Base-by-base conservation (phyloP, 1,140 invertebrate genomes). In the Zeugodacus cucurbitae region DNA sequence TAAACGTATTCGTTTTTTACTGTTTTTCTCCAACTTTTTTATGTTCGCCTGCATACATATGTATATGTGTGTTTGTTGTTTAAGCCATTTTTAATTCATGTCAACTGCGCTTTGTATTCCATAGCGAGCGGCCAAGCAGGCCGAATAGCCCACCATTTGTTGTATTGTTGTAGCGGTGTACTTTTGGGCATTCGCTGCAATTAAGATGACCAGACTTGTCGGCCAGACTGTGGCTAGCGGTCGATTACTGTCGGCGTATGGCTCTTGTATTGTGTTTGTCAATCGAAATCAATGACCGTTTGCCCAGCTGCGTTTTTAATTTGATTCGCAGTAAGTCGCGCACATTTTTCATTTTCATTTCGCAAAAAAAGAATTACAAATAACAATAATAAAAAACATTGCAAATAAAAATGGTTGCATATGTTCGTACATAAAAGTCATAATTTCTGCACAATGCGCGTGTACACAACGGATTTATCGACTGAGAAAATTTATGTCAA, bases 71-170 rank as follows among this genome's bases (percentile, higher is more conserved):
- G 3, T 62, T 22, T 26, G 26, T 26, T 62, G 26, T 88, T 89
- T 89, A 89, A 89, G 88, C 88, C 88, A 89, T 89, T 89, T 89
- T 89, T 89, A 87, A 87, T 89, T 88, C 87, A 88, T 88, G 86
- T 85, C 70, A 87, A 87, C 85, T 86, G 34, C 74, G n/a, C 59
- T 64, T 87, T 41, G 34, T 87, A 37, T 87, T 20, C n/a, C 58
- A 26, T 17, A 29, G 44, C 44, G 26, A 7, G 7, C 74, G 48
- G 48, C 6, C 74, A 48, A 48, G 34, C 22, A 11, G 26, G 62
- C 26, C 62, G n/a, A 74, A 37, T 37, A 48, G 41, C 74, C 74
- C 26, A 17, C 74, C 41, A 82, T 82, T 62, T 62, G 22, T 82
- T 82, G 10, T 82, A 82, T 62, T 62, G 22, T 82, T 82, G 10